Percentiles rank a stretch among this genome's conserved stretches.
These are phyloP conservation scores for Coenonympha glycerion DNA, from an alignment of 2,888 invertebrate species.

Conservation along the genomic window DNA sequence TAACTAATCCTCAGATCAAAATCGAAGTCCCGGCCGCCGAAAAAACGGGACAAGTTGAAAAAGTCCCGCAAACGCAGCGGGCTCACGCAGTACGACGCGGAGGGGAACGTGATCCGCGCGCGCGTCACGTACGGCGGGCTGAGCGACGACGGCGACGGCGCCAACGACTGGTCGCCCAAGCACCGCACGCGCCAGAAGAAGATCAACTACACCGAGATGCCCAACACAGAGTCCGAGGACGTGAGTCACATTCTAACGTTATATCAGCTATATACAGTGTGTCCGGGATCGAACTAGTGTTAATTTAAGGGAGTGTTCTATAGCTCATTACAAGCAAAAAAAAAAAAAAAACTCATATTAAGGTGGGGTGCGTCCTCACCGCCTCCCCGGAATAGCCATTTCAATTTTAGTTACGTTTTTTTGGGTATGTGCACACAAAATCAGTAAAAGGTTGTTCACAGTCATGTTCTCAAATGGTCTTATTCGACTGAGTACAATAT, in stretches of 20 bases:
- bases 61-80: conserved; percentile 38
- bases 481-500: no score
- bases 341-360: no score
- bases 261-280: no score
- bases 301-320: no score
- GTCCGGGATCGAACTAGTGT: not conserved
- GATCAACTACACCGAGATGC: conserved; percentile 85
- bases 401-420: no score
- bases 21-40: conserved; percentile 29
- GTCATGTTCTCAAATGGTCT: no score
- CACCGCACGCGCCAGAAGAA: conserved; percentile 83
- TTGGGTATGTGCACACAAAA: no score
- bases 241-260: conserved; percentile 53
- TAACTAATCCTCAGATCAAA: conserved; percentile 29
- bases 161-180: conserved; percentile 77
- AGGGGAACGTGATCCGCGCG: conserved; percentile 55
- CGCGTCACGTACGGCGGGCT: conserved; percentile 76
- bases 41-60: conserved; percentile 38
- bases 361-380: no score
- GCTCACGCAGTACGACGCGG: conserved; percentile 60
- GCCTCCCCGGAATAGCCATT: no score
- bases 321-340: no score
- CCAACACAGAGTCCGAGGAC: conserved; percentile 84
- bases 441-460: no score
- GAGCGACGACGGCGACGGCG: conserved; percentile 63